Conservation (phyloP, 2,888 invertebrate genomes). For the Laothoe populi region DNA sequence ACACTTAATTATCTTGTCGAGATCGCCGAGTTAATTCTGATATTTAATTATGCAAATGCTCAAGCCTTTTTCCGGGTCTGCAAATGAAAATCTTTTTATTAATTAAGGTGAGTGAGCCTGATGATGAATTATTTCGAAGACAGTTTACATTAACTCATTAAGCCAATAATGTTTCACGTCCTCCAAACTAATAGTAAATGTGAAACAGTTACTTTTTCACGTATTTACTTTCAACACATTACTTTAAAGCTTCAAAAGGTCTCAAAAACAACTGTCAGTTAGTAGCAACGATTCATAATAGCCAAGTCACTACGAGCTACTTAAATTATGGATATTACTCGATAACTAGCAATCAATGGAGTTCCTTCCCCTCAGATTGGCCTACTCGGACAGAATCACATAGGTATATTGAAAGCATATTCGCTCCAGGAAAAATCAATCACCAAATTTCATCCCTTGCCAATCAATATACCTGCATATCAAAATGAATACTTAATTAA, state of each 20-base stretch:
- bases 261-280: too few species aligned
- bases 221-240: too few species aligned
- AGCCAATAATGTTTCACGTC: not conserved
- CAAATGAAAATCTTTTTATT: slow-evolving; percentile 49
- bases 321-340: too few species aligned
- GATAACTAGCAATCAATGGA: not conserved
- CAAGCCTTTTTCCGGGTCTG: slow-evolving; percentile 54
- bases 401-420: not conserved
- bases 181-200: too few species aligned
- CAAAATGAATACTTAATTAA: slow-evolving; percentile 10
- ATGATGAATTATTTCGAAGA: slow-evolving; percentile 22
- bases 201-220: too few species aligned
- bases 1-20: slow-evolving; percentile 66
- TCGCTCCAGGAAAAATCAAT: not conserved
- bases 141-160: not conserved
- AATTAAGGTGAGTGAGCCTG: slow-evolving; percentile 53
- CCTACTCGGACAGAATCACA: not conserved
- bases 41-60: slow-evolving; percentile 76
- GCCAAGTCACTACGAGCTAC: too few species aligned
- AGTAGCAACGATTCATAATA: too few species aligned
- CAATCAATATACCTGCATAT: slow-evolving; percentile 8
- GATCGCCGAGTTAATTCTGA: slow-evolving; percentile 63
- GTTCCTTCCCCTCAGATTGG: not conserved
- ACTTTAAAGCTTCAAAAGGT: too few species aligned
- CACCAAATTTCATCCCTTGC: not conserved